Evolutionary conservation across 2,113 vertebrate species (phyloP), one percentile per base, ranked within the genome.

Genomic region (Sclerurus mexicanus): DNA sequence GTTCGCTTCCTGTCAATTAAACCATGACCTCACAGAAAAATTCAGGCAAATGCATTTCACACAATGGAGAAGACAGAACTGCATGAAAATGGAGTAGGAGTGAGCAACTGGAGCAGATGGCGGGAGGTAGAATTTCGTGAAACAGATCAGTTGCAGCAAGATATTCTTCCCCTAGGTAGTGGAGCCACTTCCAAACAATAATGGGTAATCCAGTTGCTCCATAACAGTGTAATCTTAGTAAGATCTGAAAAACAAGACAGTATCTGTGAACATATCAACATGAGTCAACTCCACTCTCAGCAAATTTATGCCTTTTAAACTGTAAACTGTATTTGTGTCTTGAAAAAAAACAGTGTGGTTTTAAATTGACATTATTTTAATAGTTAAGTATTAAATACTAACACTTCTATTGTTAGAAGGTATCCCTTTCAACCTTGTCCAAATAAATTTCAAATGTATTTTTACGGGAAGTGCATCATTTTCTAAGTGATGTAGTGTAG

Each of bases 41-140:
- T 56, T 52, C 50, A 86, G 40, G 53, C 52, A 79, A 90, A 72
- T n/a, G 37, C 37, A 64, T 63, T 93, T 90, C 21, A 44, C 88
- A 72, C 72, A 68, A 64, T 24, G 12, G 72, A 68, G 86, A 83
- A 85, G 56, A 66, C 18, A 64, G 71, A 90, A 88, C 79, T 59
- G 33, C 47, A 64, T 76, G 67, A 76, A 90, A 91, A 85, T 20
- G 31, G 77, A 82, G 81, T 85, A 87, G 90, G 79, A 95, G 74
- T 79, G 75, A 96, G 72, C 67, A 96, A 68, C 67, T 90, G 83
- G 17, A 67, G 58, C 79, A 90, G 79, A 88, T 56, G 67, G 78
- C 87, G n/a, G n/a, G 71, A 92, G 63, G 79, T 37, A 85, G 82
- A 92, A 87, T 85, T 93, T 95, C 71, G 72, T 84, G 28, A 89